Evolutionary conservation across 2,113 vertebrate species (phyloP).

Genomic region (Balaenoptera acutorostrata): DNA sequence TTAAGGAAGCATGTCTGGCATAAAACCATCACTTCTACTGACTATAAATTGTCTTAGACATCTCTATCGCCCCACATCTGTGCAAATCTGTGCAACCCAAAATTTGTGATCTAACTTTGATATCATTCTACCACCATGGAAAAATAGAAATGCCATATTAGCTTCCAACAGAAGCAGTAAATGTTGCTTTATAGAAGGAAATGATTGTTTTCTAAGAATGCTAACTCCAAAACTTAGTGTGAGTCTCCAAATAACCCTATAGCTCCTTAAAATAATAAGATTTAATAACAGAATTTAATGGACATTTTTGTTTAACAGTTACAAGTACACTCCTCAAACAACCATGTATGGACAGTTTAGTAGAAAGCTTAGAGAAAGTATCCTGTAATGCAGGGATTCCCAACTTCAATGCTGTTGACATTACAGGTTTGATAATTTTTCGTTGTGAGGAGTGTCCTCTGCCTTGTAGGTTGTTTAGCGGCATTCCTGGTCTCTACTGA

Average conservation of each 20-base stretch:
- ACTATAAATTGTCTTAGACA: background rate
- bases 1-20: background rate
- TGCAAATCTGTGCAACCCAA: constrained; percentile 18
- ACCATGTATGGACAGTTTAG: background rate
- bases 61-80: background rate
- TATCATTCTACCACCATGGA: background rate
- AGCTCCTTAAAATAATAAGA: background rate
- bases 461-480: background rate
- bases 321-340: background rate
- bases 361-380: background rate
- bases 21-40: background rate
- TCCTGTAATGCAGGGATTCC: background rate
- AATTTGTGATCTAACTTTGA: background rate
- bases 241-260: background rate
- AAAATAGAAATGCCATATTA: background rate
- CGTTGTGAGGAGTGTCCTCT: background rate
- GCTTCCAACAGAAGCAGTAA: background rate
- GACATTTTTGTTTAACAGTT: background rate
- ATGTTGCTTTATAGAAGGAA: background rate
- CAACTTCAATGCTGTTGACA: background rate
- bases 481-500: background rate
- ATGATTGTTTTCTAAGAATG: background rate
- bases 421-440: background rate
- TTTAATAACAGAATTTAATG: background rate
- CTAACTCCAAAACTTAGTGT: background rate